These are phyloP conservation scores for Cyrtonyx montezumae DNA, from an alignment of 2,113 vertebrate genomes.

Conservation along the genomic window DNA sequence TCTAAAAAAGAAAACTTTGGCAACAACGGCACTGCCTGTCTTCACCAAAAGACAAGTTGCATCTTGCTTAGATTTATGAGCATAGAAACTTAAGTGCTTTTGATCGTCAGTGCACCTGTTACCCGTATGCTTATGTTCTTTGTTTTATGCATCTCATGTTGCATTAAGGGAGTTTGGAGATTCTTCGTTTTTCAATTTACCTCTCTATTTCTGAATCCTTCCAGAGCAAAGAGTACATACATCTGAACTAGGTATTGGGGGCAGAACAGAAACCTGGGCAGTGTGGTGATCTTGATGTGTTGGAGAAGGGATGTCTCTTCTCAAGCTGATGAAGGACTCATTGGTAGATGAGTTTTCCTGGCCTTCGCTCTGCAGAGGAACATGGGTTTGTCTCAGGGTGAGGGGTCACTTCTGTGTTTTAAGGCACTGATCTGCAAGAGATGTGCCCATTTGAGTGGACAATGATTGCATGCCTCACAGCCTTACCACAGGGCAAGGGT, in stretches of 20 bases:
- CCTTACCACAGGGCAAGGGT: not conserved
- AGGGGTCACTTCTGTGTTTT: not conserved
- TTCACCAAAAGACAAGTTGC: not conserved
- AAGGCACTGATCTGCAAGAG: not conserved
- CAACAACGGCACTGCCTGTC: not conserved
- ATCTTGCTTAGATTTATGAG: not conserved
- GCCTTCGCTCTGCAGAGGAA: not conserved
- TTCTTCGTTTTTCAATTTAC: not conserved
- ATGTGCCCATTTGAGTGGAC: not conserved
- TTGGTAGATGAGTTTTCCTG: not conserved
- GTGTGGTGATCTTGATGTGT: not conserved
- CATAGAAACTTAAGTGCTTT: not conserved
- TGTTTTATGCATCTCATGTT: not conserved
- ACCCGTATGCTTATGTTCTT: not conserved
- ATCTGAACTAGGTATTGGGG: not conserved
- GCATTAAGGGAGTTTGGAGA: not conserved
- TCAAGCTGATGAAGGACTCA: rapidly evolving
- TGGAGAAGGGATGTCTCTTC: not conserved
- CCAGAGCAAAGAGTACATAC: not conserved
- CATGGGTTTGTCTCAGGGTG: rapidly evolving
- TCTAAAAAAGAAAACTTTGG: not conserved
- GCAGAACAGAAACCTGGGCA: not conserved
- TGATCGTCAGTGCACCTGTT: not conserved
- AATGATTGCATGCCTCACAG: not conserved
- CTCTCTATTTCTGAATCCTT: not conserved